Conservation (phyloP, 2,797 vertebrate genomes). For the Sternarchorhynchus goeldii region DNA sequence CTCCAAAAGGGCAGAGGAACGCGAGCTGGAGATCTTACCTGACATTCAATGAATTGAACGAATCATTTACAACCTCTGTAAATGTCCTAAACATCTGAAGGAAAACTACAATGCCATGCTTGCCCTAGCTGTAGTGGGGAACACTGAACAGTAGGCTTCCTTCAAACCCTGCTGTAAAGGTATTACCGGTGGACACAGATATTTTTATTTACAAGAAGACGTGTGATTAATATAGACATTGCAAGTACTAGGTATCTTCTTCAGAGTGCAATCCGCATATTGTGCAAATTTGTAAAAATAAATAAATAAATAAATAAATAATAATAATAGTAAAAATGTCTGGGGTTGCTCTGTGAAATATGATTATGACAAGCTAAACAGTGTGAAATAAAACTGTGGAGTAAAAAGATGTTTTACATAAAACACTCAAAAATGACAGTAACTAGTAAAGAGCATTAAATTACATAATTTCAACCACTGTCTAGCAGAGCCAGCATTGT, state of each 20-base stretch:
- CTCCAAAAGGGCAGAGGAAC: conserved; percentile 11
- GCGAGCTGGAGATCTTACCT: conserved; percentile 1
- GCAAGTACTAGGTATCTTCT: neutral
- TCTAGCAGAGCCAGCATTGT: no score
- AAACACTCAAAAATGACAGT: conserved; percentile 4
- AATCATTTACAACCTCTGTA: neutral
- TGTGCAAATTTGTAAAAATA: no score
- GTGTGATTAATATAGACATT: neutral
- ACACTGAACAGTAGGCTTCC: neutral
- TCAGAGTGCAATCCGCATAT: no score
- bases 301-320: no score
- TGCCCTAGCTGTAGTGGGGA: neutral
- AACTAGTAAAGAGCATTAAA: neutral
- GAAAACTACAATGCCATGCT: neutral
- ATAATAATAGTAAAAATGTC: no score
- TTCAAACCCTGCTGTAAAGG: neutral
- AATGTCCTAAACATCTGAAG: neutral
- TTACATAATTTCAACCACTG: conserved; percentile 7
- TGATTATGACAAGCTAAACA: neutral
- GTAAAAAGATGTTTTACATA: neutral
- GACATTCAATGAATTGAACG: conserved; percentile 9
- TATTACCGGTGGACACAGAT: neutral
- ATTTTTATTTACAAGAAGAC: no score
- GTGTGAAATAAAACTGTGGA: neutral
- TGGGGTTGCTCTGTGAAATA: neutral